These are phyloP conservation scores for Nomia melanderi DNA, from an alignment of 1,140 invertebrate genomes.

Conservation along the genomic window DNA sequence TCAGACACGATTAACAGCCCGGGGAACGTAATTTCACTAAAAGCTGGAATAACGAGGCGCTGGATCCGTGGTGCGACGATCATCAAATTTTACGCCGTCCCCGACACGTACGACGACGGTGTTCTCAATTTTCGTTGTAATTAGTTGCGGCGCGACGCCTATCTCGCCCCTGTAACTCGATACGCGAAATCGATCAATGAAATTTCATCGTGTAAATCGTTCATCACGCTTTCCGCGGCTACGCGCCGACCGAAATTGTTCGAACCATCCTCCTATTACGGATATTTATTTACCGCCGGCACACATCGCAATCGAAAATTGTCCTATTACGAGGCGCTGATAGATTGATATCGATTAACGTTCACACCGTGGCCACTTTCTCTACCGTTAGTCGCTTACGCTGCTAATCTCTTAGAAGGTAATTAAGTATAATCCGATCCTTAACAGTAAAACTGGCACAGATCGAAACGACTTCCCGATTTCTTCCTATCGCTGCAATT, in stretches of 20 bases:
- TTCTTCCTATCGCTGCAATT: no score
- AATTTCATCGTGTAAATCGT: slow-evolving; percentile 33
- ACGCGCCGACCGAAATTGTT: no score
- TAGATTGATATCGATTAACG: no score
- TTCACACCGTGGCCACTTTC: no score
- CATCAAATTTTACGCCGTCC: slow-evolving; percentile 52
- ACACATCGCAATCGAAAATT: no score
- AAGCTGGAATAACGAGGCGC: slow-evolving; percentile 52
- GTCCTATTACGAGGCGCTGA: no score
- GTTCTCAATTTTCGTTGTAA: slow-evolving; percentile 58
- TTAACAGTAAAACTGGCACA: no score
- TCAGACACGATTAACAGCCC: slow-evolving; percentile 55
- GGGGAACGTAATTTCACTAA: slow-evolving; percentile 63
- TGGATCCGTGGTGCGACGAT: slow-evolving; percentile 34
- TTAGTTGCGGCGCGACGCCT: slow-evolving; percentile 36
- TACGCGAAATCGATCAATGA: slow-evolving; percentile 31
- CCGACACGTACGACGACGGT: slow-evolving; percentile 36
- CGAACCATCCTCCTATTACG: neutral
- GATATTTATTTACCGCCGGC: no score
- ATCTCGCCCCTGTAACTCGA: slow-evolving; percentile 28
- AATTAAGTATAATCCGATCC: no score
- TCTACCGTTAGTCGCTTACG: no score
- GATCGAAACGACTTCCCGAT: no score
- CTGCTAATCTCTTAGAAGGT: no score
- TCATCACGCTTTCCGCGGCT: neutral